These are phyloP conservation scores for Epirrhoe alternata DNA, from an alignment of 2,888 invertebrate species.

Conservation along the genomic window DNA sequence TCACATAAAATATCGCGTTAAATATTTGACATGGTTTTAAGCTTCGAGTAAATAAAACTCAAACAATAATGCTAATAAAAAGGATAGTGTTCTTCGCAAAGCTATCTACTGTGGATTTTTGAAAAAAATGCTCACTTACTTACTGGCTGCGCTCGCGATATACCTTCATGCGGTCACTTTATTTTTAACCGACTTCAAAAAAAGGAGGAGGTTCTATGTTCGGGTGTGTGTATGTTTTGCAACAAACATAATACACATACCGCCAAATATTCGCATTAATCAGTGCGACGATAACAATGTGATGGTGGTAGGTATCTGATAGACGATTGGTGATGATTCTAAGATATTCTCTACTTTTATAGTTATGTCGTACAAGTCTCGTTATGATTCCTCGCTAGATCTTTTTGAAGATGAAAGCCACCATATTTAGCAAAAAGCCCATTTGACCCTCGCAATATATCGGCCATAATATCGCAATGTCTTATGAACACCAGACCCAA, in stretches of 20 bases:
- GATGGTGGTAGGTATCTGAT: too few species aligned
- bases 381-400: neutral
- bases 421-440: conserved; percentile 41
- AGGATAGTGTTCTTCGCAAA: too few species aligned
- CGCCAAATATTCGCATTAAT: too few species aligned
- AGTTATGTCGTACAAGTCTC: neutral
- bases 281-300: neutral
- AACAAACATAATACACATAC: too few species aligned
- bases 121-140: too few species aligned
- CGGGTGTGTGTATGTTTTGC: too few species aligned
- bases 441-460: conserved; percentile 47
- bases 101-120: too few species aligned
- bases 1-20: neutral
- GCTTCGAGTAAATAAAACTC: neutral
- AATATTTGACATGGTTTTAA: neutral
- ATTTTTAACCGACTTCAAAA: too few species aligned
- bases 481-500: conserved; percentile 42
- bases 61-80: neutral
- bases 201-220: too few species aligned
- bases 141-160: too few species aligned
- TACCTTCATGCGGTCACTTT: too few species aligned
- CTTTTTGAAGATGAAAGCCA: conserved; percentile 11
- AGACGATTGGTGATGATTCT: conserved; percentile 1
- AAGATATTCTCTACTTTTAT: too few species aligned
- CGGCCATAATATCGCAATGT: conserved; percentile 44